Conservation (phyloP, 1,140 invertebrate species). For the Zaprionus gabonicus region DNA sequence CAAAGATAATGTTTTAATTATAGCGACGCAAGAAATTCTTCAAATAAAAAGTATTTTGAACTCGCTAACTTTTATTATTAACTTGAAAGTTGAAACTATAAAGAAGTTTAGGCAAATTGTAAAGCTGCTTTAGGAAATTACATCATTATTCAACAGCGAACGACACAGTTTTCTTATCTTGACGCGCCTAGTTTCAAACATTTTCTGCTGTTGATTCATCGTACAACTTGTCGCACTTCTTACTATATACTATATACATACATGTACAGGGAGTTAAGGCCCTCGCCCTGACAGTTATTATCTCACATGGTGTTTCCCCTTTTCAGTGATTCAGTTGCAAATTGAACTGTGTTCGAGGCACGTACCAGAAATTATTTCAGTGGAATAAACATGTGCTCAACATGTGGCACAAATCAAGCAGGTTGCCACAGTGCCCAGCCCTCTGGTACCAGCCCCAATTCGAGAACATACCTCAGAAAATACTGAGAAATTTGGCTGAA, state of each 20-base stretch:
- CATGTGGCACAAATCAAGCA: slow-evolving; percentile 33
- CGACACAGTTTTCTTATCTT: slow-evolving; percentile 1
- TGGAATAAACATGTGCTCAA: slow-evolving; percentile 37
- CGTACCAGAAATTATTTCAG: slow-evolving; percentile 27
- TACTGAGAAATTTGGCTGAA: slow-evolving; percentile 34
- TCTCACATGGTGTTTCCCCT: slow-evolving; percentile 8
- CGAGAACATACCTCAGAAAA: neutral
- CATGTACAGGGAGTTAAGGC: neutral
- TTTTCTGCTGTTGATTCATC: neutral
- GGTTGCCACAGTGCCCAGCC: slow-evolving; percentile 17
- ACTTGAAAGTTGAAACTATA: neutral
- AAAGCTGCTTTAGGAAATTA: neutral
- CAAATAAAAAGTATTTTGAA: neutral
- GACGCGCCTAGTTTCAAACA: neutral
- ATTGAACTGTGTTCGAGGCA: slow-evolving; percentile 12
- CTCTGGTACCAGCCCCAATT: neutral
- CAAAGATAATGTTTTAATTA: neutral
- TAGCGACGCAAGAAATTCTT: neutral
- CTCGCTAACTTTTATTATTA: neutral
- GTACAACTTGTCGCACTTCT: neutral
- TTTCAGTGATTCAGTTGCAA: slow-evolving; percentile 6
- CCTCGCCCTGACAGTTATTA: slow-evolving; percentile 29
- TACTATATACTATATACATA: too few species aligned
- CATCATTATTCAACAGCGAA: neutral
- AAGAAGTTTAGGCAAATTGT: neutral